These are phyloP conservation scores for Diceros bicornis DNA, from an alignment of 2,797 vertebrate genomes.

Conservation along the genomic window DNA sequence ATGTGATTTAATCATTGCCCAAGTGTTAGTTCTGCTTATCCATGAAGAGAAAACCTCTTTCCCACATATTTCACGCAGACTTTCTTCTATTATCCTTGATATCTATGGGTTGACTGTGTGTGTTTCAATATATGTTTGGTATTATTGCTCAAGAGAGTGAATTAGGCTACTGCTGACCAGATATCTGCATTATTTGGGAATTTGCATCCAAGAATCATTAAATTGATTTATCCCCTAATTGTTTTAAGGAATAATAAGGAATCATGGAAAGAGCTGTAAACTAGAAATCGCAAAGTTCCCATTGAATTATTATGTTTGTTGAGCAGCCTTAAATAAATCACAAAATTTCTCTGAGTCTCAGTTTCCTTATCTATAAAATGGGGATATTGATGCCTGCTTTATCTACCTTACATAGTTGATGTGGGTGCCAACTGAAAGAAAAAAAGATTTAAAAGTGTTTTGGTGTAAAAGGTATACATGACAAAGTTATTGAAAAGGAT, in stretches of 20 bases:
- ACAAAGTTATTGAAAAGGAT: not conserved
- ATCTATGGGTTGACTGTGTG: slow-evolving; percentile 74
- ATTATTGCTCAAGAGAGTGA: slow-evolving; percentile 58
- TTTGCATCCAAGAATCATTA: slow-evolving; percentile 45
- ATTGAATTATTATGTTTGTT: slow-evolving; percentile 16
- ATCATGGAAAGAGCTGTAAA: not conserved
- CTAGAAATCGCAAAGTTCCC: slow-evolving; percentile 18
- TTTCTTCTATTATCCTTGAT: slow-evolving; percentile 83
- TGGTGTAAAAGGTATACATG: not conserved
- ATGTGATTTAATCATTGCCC: slow-evolving; percentile 86
- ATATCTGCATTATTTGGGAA: slow-evolving; percentile 18
- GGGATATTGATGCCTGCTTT: not conserved
- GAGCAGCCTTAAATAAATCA: not conserved
- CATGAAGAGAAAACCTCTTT: slow-evolving; percentile 73
- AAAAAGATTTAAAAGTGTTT: slow-evolving; percentile 9
- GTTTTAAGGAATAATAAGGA: not conserved
- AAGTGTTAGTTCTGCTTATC: slow-evolving; percentile 86
- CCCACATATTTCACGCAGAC: slow-evolving; percentile 66
- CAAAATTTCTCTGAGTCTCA: not conserved
- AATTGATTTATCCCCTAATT: not conserved
- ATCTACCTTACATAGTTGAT: not conserved
- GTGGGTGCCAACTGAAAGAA: not conserved
- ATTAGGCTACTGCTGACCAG: slow-evolving; percentile 58
- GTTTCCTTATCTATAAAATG: not conserved
- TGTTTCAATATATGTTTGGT: slow-evolving; percentile 56